Percentiles rank a stretch among this genome's conserved stretches.
These are phyloP conservation scores for Paramormyrops hopkinsi DNA, from an alignment of 2,797 vertebrate species.

Conservation along the genomic window DNA sequence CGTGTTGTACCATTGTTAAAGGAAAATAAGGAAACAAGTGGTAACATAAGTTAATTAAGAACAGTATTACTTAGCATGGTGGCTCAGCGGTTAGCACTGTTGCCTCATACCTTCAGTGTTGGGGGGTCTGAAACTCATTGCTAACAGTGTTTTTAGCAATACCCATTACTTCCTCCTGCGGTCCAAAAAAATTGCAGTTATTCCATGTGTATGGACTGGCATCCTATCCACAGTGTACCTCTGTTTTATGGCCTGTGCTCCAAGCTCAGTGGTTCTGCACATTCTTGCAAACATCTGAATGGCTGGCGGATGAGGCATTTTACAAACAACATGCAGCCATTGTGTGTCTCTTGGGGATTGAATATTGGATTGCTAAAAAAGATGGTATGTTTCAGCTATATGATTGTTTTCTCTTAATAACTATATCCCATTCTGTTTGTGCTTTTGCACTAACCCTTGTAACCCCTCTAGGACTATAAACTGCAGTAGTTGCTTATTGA, in stretches of 20 bases:
- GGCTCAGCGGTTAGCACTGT: neutral
- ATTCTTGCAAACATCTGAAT: neutral
- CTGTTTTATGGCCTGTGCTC: neutral
- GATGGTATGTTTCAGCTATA: constrained; percentile 40
- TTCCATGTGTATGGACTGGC: neutral
- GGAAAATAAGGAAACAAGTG: neutral
- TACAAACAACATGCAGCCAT: neutral
- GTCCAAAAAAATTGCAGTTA: neutral
- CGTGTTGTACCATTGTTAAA: neutral
- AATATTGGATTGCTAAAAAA: neutral
- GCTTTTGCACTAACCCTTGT: neutral
- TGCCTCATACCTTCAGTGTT: neutral
- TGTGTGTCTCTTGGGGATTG: neutral
- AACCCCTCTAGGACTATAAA: neutral
- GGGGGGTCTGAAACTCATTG: neutral
- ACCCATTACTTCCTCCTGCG: neutral
- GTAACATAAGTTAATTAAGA: neutral
- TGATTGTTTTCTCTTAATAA: constrained; percentile 49
- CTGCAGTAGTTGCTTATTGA: neutral
- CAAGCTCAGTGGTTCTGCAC: neutral
- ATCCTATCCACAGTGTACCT: neutral
- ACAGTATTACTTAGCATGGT: neutral
- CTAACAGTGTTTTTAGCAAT: too few species aligned
- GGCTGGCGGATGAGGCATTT: neutral
- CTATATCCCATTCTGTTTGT: constrained; percentile 47